Percentiles rank a stretch among this genome's conserved stretches.
These are phyloP conservation scores for Vireo altiloquus DNA, from an alignment of 2,113 vertebrate genomes.

Conservation along the genomic window DNA sequence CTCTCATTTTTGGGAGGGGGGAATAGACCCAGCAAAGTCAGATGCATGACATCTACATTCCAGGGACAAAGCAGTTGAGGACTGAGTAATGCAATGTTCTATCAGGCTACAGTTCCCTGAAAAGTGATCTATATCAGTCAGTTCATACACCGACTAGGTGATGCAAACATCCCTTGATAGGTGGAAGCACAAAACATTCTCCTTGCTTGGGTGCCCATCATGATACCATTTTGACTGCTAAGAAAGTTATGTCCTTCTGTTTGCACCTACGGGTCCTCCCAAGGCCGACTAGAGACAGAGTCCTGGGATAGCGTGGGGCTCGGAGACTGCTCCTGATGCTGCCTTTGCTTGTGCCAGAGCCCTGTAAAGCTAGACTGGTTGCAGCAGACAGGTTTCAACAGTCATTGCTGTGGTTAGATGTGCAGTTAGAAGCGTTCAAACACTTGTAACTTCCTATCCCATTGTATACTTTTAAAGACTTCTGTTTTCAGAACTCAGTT, in stretches of 20 bases:
- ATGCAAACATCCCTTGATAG: neutral
- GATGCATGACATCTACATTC: neutral
- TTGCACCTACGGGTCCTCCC: neutral
- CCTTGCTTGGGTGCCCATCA: neutral
- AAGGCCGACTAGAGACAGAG: neutral
- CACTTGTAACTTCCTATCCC: neutral
- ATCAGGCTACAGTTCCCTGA: neutral
- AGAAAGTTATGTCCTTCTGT: neutral
- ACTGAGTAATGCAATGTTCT: neutral
- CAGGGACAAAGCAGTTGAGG: neutral
- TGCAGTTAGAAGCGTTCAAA: neutral
- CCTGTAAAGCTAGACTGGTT: neutral
- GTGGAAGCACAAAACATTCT: neutral
- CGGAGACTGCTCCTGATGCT: neutral
- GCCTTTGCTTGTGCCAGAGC: neutral
- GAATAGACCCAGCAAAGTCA: neutral
- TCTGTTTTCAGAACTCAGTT: neutral
- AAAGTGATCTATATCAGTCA: neutral
- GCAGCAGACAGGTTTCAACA: neutral
- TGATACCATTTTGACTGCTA: neutral
- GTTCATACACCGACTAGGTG: neutral
- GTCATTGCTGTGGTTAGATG: neutral
- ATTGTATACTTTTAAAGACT: neutral
- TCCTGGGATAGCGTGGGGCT: rapidly evolving
- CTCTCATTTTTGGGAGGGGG: neutral